A percentile compares a stretch with the other conserved stretches of the same genome.
phyloP scores from a whole-genome alignment of 2,888 invertebrate genomes.

The Rhagonycha lutea region DNA sequence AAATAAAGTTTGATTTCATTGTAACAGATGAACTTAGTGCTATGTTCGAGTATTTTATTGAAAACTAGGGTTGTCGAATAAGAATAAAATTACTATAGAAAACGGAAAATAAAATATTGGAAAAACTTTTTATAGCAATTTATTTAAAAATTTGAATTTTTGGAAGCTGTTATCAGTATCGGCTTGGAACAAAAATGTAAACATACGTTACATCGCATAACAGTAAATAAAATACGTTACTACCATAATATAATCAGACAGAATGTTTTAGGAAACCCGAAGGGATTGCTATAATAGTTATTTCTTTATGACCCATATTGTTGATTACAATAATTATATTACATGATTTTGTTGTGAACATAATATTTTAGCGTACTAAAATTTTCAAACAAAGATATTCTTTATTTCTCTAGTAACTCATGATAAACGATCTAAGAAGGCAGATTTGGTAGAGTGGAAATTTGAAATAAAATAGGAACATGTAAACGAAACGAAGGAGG shows the following conservation, averaged over 20 bases:
- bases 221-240: too few species aligned
- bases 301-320: too few species aligned
- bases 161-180: too few species aligned
- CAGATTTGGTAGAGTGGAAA: conserved; percentile 50
- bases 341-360: background rate
- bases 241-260: background rate
- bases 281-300: background rate
- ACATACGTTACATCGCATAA: too few species aligned
- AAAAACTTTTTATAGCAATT: too few species aligned
- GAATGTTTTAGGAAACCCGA: background rate
- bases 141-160: too few species aligned
- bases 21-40: background rate
- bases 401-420: conserved; percentile 28
- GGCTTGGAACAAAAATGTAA: too few species aligned
- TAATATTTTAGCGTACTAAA: background rate
- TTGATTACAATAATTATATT: too few species aligned
- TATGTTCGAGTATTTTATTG: too few species aligned
- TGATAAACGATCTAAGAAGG: conserved; percentile 48
- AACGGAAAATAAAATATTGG: too few species aligned
- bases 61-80: too few species aligned
- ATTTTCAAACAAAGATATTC: background rate
- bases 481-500: conserved; percentile 49
- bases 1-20: background rate
- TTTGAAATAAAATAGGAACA: conserved; percentile 49
- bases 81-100: too few species aligned